Conservation (phyloP, 2,888 invertebrate genomes). For the Coleophora deauratella region DNA sequence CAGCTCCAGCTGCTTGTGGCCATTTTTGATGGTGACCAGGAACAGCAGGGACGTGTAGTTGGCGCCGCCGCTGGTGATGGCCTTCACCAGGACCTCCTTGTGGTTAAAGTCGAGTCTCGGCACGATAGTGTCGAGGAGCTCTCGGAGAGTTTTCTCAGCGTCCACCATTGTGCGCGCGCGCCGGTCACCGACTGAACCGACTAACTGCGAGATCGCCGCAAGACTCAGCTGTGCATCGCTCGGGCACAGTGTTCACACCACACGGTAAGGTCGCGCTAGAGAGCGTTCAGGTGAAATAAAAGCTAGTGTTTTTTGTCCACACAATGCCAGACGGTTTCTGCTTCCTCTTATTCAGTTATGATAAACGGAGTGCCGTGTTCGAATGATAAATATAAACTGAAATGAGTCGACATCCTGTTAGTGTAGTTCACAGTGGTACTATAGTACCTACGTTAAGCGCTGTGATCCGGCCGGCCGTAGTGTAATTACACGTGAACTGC, state of each 20-base stretch:
- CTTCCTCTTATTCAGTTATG: too few species aligned
- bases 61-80: constrained; percentile 32
- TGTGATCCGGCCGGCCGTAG: too few species aligned
- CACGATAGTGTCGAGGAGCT: constrained; percentile 24
- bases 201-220: neutral
- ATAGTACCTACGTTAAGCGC: too few species aligned
- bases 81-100: constrained; percentile 18
- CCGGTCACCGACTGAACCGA: constrained; percentile 5
- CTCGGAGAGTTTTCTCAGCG: constrained; percentile 23
- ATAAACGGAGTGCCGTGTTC: too few species aligned
- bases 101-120: constrained; percentile 18
- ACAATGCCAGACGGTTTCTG: too few species aligned
- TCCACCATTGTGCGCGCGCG: constrained; percentile 23
- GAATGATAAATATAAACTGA: too few species aligned
- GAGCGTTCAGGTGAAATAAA: neutral
- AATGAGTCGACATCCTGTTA: too few species aligned
- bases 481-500: too few species aligned
- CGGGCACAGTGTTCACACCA: neutral
- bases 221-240: neutral
- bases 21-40: constrained; percentile 18
- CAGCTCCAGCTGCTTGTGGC: constrained; percentile 20
- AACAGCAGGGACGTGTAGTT: constrained; percentile 36
- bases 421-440: too few species aligned
- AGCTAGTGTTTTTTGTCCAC: too few species aligned
- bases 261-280: neutral